Base-by-base conservation (phyloP, 2,113 vertebrate genomes). In the Aspidoscelis tigris region DNA sequence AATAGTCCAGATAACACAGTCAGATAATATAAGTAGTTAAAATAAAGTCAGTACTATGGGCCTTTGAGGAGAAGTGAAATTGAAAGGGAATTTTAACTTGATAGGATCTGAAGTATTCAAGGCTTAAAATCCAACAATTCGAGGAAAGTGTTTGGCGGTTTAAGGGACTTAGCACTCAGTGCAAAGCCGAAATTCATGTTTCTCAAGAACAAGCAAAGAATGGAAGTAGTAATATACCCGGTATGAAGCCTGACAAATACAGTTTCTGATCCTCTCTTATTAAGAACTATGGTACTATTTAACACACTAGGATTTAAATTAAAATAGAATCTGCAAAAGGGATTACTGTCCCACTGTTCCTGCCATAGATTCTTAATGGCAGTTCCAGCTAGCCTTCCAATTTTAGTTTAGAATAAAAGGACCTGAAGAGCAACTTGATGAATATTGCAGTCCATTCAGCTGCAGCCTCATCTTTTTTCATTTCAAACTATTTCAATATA, bases 291-390 rank as follows among this genome's bases (percentile, higher is more conserved):
- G 2, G 10, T 83, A 66, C 22, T 81, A 64, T 80, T 94, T 85
- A 88, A 39, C 66, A 85, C 61, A 65, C 68, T 11, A 26, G n/a
- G 76, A 77, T 78, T 83, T 84, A 86, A 88, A 81, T 81, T 81
- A 88, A 90, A 92, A 68, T 65, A 26, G 47, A 76, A 10, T 78
- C 81, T 86, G 1, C 80, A 76, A 87, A 88, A 55, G 86, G 65
- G 61, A 84, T 88, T 91, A 88, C 78, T 88, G 78, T 84, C 79
- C 70, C 73, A 76, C 26, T 84, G 50, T 41, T 92, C 65, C 70
- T 89, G 50, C 11, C 44, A 71, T 5, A 53, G 75, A 64, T 86
- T 84, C 68, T 91, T 89, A 85, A 87, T 64, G 50, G 61, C 8
- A 75, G 80, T 87, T 91, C 41, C 76, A 90, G 68, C 47, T 81